A percentile compares a stretch with the other conserved stretches of the same genome.
phyloP scores from a whole-genome alignment of 1,140 invertebrate genomes.

The Drosophila sp. region DNA sequence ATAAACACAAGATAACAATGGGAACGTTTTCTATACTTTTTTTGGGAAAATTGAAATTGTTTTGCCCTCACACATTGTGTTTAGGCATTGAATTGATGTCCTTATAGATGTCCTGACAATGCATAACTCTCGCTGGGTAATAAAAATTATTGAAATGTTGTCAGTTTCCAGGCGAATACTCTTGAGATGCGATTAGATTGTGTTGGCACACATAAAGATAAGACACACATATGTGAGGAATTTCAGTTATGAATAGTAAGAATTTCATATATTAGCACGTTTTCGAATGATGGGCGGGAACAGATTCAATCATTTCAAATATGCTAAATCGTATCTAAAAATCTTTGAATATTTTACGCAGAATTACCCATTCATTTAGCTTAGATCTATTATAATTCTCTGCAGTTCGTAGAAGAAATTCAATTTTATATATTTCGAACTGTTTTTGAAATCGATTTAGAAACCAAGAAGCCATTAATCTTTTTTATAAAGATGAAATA shows the following conservation, averaged over 20 bases:
- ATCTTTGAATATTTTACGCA: neutral
- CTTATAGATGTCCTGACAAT: slow-evolving; percentile 34
- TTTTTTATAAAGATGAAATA: too few species aligned
- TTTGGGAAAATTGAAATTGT: slow-evolving; percentile 65
- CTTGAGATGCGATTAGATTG: slow-evolving; percentile 48
- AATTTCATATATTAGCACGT: slow-evolving; percentile 8
- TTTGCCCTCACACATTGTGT: slow-evolving; percentile 50
- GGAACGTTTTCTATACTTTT: slow-evolving; percentile 40
- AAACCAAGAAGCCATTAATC: too few species aligned
- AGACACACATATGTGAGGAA: slow-evolving; percentile 33
- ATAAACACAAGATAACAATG: slow-evolving; percentile 64
- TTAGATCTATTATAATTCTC: too few species aligned
- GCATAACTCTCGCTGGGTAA: slow-evolving; percentile 56
- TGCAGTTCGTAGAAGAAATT: too few species aligned
- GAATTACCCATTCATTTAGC: too few species aligned
- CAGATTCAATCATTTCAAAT: neutral
- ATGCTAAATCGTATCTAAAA: neutral
- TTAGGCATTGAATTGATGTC: slow-evolving; percentile 48
- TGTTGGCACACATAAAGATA: slow-evolving; percentile 35
- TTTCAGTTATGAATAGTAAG: slow-evolving; percentile 43
- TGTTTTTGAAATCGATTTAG: too few species aligned
- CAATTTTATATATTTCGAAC: too few species aligned
- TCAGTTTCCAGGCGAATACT: slow-evolving; percentile 63
- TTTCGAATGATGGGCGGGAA: neutral
- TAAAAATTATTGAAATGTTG: slow-evolving; percentile 72